Evolutionary conservation across 2,797 vertebrate species (phyloP), one percentile per base, ranked within the genome.

Genomic region (Eidolon dupreanum): DNA sequence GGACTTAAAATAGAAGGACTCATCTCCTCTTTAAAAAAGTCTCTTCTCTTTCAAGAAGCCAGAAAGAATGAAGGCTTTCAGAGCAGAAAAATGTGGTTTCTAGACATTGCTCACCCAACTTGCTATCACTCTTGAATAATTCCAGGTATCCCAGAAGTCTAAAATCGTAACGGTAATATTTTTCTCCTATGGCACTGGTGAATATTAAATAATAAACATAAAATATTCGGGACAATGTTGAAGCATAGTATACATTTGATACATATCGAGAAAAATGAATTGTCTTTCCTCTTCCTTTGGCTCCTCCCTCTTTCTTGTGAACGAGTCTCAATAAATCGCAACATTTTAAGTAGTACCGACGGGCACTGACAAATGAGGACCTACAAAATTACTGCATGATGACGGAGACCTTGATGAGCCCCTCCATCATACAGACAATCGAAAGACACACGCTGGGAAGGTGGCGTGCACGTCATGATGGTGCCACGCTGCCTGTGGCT

Each of bases 21-120:
- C 11, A 46, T 55, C 28, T 90, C 92, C 20, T 88, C 93, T 93
- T 51, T 57, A n/a, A 28, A 65, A 41, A 46, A 46, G 57, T 65
- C 46, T 74, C 36, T n/a, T 65, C 31, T 33, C 17, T 38, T 33
- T 38, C 38, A 93, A 71, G 20, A 79, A 93, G 41, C 16, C 6
- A 24, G 74, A 51, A 85, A n/a, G 20, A 79, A 36, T 17, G 31
- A 2, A 41, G 41, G 38, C 24, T 88, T 73, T 66, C 26, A 51
- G 31, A 81, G 1, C 10, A 90, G 19, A 68, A 83, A 85, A 83
- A 31, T 1, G 7, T 20, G 38, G 1, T 36, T 57, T 74, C 8
- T 13, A 33, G 43, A 31, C 3, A 28, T 1, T 0, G 7, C 6
- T 65, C 9, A 31, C 43, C 6, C 38, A 57, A 28, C 17, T 41